Evolutionary conservation across 2,113 vertebrate genomes (phyloP), one percentile per base, ranked within the genome.

Genomic region (Albula goreensis): DNA sequence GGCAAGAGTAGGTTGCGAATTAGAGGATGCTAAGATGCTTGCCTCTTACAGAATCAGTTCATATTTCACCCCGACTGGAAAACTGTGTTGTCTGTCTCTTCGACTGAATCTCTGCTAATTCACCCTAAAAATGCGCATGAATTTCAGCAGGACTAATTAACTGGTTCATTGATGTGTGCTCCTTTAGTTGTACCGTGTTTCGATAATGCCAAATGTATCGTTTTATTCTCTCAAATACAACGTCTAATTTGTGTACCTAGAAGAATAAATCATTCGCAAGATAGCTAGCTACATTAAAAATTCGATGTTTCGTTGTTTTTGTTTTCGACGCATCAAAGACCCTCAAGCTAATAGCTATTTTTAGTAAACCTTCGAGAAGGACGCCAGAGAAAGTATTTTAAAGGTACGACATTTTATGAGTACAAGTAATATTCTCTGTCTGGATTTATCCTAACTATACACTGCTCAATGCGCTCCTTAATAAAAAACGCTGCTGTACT

Each of bases 231-330:
- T n/a, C n/a, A 63, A 63, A 79, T 80, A 80, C 50, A 77, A 60
- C 80, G 49, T 41, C 85, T 74, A 31, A 74, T 66, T 85, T 66
- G 60, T 85, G 3, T 41, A 82, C 70, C 56, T 60, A 70, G 82
- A 17, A 70, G 60, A 70, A 83, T 52, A 85, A 85, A 53, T 53
- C 31, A 79, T 81, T 48, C n/a, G 70, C 25, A 74, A 74, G 70
- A 74, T 25, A 63, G 51, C 49, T 77, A 50, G 84, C 85, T 85
- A 85, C 85, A 80, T 80, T 50, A 31, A 85, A 56, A 85, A 85
- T 66, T 81, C 84, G 84, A 80, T 80, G 51, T 85, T 85, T 85
- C 53, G 84, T 53, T 85, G 66, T 79, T 74, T 85, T 79, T 79
- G 74, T 85, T 57, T 60, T 50, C 80, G 85, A 60, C 77, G 70